phyloP scores from a whole-genome alignment of 2,888 invertebrate genomes.

The Cantharis rufa region DNA sequence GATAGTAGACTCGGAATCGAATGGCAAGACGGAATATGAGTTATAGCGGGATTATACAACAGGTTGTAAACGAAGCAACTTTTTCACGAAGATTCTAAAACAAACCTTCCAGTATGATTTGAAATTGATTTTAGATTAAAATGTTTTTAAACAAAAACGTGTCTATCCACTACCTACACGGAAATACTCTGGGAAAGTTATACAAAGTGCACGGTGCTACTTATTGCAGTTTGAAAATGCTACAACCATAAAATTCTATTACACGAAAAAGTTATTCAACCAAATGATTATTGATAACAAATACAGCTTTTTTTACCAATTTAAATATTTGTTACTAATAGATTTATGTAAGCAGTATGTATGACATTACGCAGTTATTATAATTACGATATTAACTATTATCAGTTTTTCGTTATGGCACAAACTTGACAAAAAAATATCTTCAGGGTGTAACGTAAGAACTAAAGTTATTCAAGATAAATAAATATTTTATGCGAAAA shows the following conservation, averaged over 20 bases:
- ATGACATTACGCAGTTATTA: background rate
- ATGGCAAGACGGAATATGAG: slow-evolving; percentile 38
- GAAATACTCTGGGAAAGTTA: background rate
- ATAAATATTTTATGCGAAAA: background rate
- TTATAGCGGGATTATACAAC: slow-evolving; percentile 46
- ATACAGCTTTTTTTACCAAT: no score
- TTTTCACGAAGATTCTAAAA: slow-evolving; percentile 14
- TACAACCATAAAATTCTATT: background rate
- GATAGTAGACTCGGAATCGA: slow-evolving; percentile 24
- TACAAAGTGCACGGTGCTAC: background rate
- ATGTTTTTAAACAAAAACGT: background rate
- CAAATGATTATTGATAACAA: no score
- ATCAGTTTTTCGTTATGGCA: background rate
- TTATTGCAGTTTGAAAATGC: background rate
- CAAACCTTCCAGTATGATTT: slow-evolving; percentile 20
- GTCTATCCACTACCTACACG: background rate
- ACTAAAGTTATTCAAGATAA: background rate
- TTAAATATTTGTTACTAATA: no score
- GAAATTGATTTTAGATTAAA: slow-evolving; percentile 9
- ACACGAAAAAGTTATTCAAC: background rate
- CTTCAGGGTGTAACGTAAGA: background rate
- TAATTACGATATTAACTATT: background rate
- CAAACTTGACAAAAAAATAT: background rate
- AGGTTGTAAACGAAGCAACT: slow-evolving; percentile 25
- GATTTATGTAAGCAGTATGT: no score